Evolutionary conservation across 2,797 vertebrate species (phyloP).

Genomic region (Myotis myotis): DNA sequence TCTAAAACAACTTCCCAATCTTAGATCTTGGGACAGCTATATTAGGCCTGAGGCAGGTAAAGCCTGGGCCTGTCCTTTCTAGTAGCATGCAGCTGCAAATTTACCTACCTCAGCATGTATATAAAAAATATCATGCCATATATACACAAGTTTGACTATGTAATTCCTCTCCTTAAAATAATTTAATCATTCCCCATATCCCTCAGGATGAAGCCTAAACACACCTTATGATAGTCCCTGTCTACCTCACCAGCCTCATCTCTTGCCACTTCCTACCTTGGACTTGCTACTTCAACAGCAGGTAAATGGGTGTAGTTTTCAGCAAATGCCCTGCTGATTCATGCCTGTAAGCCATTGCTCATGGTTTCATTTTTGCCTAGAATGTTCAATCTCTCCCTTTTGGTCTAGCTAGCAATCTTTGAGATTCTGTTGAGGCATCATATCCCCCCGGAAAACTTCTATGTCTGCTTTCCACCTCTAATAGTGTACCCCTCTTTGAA

Average conservation of each 20-base stretch:
- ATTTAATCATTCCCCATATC: not conserved
- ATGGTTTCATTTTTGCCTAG: not conserved
- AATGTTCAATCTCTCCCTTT: not conserved
- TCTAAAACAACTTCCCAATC: not conserved
- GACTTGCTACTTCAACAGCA: not conserved
- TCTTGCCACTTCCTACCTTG: conserved; percentile 15
- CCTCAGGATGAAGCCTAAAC: not conserved
- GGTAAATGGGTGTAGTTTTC: not conserved
- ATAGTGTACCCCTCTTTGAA: not conserved
- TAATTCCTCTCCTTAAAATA: not conserved
- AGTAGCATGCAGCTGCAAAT: not conserved
- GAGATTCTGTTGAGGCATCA: not conserved
- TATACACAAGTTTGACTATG: not conserved
- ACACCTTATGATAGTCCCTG: not conserved
- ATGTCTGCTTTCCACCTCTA: not conserved
- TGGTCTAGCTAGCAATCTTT: not conserved
- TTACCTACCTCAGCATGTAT: not conserved
- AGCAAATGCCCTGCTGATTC: not conserved
- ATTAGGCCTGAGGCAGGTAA: not conserved
- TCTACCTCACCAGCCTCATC: not conserved
- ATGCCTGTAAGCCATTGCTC: not conserved
- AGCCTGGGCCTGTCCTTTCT: not conserved
- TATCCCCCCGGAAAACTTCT: not conserved
- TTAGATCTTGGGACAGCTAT: not conserved
- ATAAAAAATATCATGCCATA: not conserved